A percentile compares a stretch with the other conserved stretches of the same genome.
phyloP scores from a whole-genome alignment of 1,140 invertebrate species.

The Drosophila ficusphila region DNA sequence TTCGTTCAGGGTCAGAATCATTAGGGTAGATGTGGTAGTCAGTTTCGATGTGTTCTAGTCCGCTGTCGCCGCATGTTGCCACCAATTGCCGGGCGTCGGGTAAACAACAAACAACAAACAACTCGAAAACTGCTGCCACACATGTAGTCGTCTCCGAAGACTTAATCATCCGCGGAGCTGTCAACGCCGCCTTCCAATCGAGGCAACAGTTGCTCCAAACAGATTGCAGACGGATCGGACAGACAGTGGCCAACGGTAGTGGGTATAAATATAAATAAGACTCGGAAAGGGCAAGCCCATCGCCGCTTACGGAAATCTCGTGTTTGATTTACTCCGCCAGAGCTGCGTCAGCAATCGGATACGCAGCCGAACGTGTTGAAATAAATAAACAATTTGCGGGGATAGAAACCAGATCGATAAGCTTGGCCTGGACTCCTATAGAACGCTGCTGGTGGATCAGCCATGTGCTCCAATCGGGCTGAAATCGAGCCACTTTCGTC shows the following conservation, averaged over 20 bases:
- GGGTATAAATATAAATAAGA: constrained; percentile 58
- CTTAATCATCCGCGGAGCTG: constrained; percentile 61
- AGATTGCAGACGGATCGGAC: constrained; percentile 57
- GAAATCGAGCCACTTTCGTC: neutral
- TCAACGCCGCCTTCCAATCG: constrained; percentile 64
- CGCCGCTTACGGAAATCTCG: constrained; percentile 47
- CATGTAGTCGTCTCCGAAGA: constrained; percentile 61
- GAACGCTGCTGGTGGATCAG: neutral
- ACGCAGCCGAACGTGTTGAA: constrained; percentile 51
- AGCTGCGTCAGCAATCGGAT: constrained; percentile 14
- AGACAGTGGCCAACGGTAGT: constrained; percentile 30
- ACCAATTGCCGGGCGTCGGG: constrained; percentile 46
- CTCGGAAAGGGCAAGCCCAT: constrained; percentile 29
- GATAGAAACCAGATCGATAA: constrained; percentile 38
- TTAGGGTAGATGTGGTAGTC: constrained; percentile 42
- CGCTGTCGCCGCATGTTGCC: constrained; percentile 47
- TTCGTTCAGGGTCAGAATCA: constrained; percentile 74
- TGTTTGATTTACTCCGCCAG: constrained; percentile 49
- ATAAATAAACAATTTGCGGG: constrained; percentile 60
- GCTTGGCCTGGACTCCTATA: constrained; percentile 1
- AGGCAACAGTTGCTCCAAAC: constrained; percentile 69
- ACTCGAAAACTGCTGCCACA: constrained; percentile 47
- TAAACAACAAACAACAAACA: constrained; percentile 35
- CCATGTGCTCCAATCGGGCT: neutral
- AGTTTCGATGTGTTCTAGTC: neutral